phyloP scores from a whole-genome alignment of 2,888 invertebrate species.

The Athalia rosae region DNA sequence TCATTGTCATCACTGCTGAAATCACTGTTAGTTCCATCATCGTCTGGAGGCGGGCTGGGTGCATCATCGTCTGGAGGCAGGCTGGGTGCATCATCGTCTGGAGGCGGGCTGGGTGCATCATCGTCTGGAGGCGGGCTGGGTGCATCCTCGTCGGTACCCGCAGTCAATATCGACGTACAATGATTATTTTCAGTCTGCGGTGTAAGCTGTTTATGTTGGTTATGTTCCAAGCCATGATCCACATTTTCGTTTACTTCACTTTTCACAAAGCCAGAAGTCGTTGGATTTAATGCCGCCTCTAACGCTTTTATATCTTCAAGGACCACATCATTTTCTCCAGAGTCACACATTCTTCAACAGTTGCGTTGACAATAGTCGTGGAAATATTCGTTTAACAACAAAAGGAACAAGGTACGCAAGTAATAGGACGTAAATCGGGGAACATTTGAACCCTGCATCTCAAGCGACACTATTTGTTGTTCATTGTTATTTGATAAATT shows the following conservation, averaged over 20 bases:
- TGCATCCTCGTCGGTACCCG: not conserved
- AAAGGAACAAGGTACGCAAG: not conserved
- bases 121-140: not conserved
- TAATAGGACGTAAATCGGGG: not conserved
- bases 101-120: not conserved
- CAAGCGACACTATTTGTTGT: too few relatives aligned
- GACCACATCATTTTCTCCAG: slow-evolving; percentile 58
- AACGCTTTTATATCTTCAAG: slow-evolving; percentile 64
- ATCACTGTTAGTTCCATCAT: not conserved
- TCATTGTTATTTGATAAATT: slow-evolving; percentile 49
- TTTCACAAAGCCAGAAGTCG: not conserved
- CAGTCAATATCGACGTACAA: too few relatives aligned
- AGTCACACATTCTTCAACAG: slow-evolving; percentile 55
- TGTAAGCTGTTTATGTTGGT: slow-evolving; percentile 4
- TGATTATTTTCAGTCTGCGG: not conserved
- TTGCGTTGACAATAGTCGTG: too few relatives aligned
- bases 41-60: not conserved
- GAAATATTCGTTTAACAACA: not conserved
- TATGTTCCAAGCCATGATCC: not conserved
- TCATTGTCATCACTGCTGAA: not conserved
- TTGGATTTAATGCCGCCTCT: slow-evolving; percentile 57
- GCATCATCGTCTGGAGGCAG: not conserved
- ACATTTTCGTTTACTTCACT: not conserved
- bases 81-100: not conserved
- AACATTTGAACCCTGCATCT: too few relatives aligned